A percentile compares a stretch with the other conserved stretches of the same genome.
Conservation (phyloP, 2,888 invertebrate species). For the Athalia rosae region DNA sequence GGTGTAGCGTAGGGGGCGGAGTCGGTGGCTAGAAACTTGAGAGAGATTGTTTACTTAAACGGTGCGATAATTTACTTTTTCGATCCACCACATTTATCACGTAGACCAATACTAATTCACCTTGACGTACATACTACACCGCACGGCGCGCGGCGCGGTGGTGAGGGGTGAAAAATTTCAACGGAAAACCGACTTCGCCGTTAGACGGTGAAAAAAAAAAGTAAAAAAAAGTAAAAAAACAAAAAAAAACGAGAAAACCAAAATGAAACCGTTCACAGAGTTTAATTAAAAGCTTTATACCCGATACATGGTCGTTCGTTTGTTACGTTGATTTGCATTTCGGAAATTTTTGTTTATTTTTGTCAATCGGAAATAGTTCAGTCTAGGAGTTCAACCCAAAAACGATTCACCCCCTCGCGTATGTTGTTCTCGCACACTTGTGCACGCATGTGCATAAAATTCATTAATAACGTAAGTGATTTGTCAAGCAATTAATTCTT, state of each 20-base stretch:
- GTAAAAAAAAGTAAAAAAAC: slow-evolving; percentile 7
- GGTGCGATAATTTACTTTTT: slow-evolving; percentile 34
- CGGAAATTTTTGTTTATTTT: slow-evolving; percentile 13
- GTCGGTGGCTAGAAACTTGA: slow-evolving; percentile 6
- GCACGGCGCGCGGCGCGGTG: background rate
- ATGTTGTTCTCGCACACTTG: background rate
- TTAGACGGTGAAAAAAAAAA: background rate
- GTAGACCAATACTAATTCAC: slow-evolving; percentile 27
- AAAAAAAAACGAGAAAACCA: slow-evolving; percentile 3
- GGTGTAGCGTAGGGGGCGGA: background rate
- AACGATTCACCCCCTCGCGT: background rate
- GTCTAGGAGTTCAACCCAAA: slow-evolving; percentile 1
- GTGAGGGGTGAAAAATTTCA: slow-evolving; percentile 27
- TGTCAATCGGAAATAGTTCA: background rate
- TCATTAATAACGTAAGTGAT: slow-evolving; percentile 23
- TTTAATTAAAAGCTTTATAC: slow-evolving; percentile 32
- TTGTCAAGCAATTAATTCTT: slow-evolving; percentile 30
- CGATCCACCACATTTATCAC: slow-evolving; percentile 21
- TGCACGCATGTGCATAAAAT: background rate
- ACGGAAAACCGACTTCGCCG: background rate
- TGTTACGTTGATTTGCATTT: slow-evolving; percentile 33
- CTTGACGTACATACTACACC: background rate
- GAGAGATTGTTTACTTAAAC: slow-evolving; percentile 36
- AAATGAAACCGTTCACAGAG: slow-evolving; percentile 14
- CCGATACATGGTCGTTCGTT: slow-evolving; percentile 11